Conservation (phyloP, 1,140 invertebrate genomes). For the Araneus ventricosus region DNA sequence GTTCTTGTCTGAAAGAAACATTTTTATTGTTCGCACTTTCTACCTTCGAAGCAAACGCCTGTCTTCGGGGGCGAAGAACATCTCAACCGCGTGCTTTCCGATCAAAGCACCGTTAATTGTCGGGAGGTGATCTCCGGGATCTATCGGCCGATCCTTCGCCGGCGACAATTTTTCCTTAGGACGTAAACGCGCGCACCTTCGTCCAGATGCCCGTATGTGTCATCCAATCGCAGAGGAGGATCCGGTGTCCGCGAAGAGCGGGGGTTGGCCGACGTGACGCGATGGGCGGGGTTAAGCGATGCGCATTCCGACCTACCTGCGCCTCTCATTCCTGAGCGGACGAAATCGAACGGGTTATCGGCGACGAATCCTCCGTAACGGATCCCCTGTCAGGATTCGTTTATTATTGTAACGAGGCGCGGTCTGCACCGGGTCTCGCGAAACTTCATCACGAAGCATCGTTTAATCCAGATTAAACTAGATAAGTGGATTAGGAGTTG, state of each 20-base stretch:
- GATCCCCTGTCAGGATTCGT: neutral
- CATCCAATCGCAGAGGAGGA: slow-evolving; percentile 63
- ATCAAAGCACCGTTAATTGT: neutral
- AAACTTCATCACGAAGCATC: neutral
- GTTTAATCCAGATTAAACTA: neutral
- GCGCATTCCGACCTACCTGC: slow-evolving; percentile 67
- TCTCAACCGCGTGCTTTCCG: neutral
- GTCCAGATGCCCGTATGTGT: slow-evolving; percentile 71
- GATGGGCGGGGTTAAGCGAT: slow-evolving; percentile 43
- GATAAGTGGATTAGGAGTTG: neutral
- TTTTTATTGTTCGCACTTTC: no score
- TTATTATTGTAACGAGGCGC: neutral
- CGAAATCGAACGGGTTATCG: slow-evolving; percentile 29
- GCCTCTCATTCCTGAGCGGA: slow-evolving; percentile 41
- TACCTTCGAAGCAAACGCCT: neutral
- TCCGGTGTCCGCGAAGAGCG: slow-evolving; percentile 10
- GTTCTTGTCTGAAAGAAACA: no score
- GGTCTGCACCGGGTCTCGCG: neutral
- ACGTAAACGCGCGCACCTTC: slow-evolving; percentile 58
- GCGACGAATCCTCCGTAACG: neutral
- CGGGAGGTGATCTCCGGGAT: neutral
- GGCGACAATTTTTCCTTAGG: slow-evolving; percentile 39
- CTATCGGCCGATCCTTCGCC: slow-evolving; percentile 13
- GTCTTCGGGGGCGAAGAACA: neutral
- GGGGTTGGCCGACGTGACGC: slow-evolving; percentile 30